Evolutionary conservation across 2,888 invertebrate species (phyloP).

Genomic region (Serrognathus titanus): DNA sequence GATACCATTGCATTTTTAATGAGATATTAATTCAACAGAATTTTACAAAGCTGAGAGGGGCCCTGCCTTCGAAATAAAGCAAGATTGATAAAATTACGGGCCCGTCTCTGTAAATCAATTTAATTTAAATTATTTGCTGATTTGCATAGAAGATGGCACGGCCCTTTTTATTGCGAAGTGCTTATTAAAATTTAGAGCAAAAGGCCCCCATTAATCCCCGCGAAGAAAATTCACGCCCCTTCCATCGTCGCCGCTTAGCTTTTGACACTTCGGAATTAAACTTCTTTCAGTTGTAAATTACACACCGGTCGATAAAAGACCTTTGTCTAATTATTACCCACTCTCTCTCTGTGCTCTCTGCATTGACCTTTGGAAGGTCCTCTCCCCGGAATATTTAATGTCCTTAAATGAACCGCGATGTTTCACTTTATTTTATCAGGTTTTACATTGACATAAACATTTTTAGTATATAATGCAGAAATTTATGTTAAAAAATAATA

Average conservation of each 20-base stretch:
- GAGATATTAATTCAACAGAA: too few relatives aligned
- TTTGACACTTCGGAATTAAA: slow-evolving; percentile 20
- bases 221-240: background rate
- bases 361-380: slow-evolving; percentile 1
- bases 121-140: too few relatives aligned
- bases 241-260: background rate
- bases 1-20: too few relatives aligned
- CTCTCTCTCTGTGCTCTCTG: background rate
- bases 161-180: too few relatives aligned
- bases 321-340: slow-evolving; percentile 18
- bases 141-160: too few relatives aligned
- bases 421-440: too few relatives aligned
- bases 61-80: background rate
- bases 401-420: background rate
- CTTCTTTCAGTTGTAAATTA: slow-evolving; percentile 23
- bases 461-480: background rate
- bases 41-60: too few relatives aligned
- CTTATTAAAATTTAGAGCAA: slow-evolving; percentile 5
- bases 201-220: slow-evolving; percentile 5
- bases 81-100: background rate
- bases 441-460: background rate
- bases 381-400: slow-evolving; percentile 3
- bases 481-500: too few relatives aligned
- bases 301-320: slow-evolving; percentile 13
- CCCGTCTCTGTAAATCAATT: too few relatives aligned